Conservation (phyloP, 2,888 invertebrate species). For the Unio pictorum region DNA sequence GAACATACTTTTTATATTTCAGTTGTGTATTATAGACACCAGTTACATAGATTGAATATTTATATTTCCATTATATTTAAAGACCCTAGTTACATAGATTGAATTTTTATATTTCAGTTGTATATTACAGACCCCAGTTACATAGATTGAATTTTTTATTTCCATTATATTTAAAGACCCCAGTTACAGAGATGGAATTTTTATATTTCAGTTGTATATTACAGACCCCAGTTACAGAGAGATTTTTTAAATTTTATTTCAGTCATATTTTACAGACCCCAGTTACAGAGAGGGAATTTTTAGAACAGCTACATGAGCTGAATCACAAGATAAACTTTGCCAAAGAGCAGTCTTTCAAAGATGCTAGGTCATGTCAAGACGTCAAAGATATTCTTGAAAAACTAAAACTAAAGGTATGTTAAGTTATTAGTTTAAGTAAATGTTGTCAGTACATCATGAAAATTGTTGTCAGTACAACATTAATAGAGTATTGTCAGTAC, state of each 20-base stretch:
- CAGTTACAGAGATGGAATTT: too few relatives aligned
- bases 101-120: conserved; percentile 75
- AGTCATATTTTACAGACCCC: conserved; percentile 92
- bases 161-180: conserved; percentile 86
- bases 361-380: conserved; percentile 79
- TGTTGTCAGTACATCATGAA: too few relatives aligned
- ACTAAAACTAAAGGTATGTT: conserved; percentile 80
- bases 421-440: not conserved
- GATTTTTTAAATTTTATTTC: conserved; percentile 28
- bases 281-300: conserved; percentile 94
- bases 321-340: conserved; percentile 98
- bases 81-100: not conserved
- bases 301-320: conserved; percentile 89
- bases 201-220: too few relatives aligned
- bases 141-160: conserved; percentile 89
- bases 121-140: conserved; percentile 92
- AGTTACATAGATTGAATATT: too few relatives aligned
- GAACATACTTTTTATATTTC: conserved; percentile 12
- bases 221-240: not conserved
- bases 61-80: too few relatives aligned
- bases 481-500: too few relatives aligned
- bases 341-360: conserved; percentile 91
- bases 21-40: conserved; percentile 86
- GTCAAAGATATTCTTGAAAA: conserved; percentile 96
- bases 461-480: too few relatives aligned